Conservation (phyloP, 2,113 vertebrate species). For the Nipponia nippon region DNA sequence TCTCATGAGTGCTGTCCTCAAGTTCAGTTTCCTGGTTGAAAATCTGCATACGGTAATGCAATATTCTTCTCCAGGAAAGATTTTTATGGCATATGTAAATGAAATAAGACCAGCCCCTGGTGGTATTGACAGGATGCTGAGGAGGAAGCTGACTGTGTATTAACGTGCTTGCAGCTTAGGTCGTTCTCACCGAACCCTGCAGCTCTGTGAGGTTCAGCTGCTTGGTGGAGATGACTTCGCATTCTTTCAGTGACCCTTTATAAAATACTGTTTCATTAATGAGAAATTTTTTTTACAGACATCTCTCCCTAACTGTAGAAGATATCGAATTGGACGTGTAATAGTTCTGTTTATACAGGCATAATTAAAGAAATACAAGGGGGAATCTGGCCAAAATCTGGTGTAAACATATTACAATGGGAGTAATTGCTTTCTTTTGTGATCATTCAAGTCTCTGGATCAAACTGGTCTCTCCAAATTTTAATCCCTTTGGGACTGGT, state of each 20-base stretch:
- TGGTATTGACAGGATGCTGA: conserved; percentile 50
- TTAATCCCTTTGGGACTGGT: neutral
- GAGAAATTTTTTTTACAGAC: neutral
- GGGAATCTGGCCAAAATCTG: conserved; percentile 26
- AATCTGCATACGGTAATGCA: conserved; percentile 63
- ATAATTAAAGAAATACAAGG: conserved; percentile 35
- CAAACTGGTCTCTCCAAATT: neutral
- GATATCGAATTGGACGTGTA: neutral
- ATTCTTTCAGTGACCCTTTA: conserved; percentile 44
- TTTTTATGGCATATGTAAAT: conserved; percentile 64
- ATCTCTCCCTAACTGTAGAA: conserved; percentile 2
- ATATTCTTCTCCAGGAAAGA: conserved; percentile 26
- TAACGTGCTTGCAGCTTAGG: neutral
- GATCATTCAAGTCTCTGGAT: neutral
- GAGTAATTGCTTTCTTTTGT: conserved; percentile 31
- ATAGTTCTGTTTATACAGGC: conserved; percentile 18
- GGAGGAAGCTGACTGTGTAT: conserved; percentile 27
- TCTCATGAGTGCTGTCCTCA: conserved; percentile 19
- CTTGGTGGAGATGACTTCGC: conserved; percentile 5
- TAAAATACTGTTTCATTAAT: conserved; percentile 26
- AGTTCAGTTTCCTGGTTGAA: conserved; percentile 48
- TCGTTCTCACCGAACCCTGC: conserved; percentile 44
- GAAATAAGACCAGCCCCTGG: conserved; percentile 43
- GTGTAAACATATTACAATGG: conserved; percentile 12
- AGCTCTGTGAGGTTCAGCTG: conserved; percentile 47